Evolutionary conservation across 2,888 invertebrate genomes (phyloP).

Genomic region (Phragmatobia fuliginosa): DNA sequence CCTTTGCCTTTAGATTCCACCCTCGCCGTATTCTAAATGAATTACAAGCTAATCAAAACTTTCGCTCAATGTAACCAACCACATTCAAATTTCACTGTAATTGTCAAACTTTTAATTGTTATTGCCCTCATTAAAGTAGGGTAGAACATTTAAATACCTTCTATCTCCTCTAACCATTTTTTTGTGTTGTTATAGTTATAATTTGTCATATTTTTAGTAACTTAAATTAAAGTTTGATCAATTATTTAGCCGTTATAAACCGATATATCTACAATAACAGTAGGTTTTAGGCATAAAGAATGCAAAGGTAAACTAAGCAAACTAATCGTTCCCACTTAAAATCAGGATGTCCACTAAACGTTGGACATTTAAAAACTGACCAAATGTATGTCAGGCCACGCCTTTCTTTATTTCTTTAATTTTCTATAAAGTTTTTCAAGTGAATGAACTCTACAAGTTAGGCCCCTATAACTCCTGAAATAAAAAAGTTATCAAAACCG

Average conservation of each 20-base stretch:
- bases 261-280: too few species aligned
- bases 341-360: too few species aligned
- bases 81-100: slow-evolving; percentile 43
- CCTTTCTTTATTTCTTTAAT: too few species aligned
- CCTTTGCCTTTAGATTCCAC: slow-evolving; percentile 20
- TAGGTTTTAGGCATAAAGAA: too few species aligned
- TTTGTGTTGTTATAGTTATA: background rate
- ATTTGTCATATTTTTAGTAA: background rate
- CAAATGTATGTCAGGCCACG: too few species aligned
- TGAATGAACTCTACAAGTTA: too few species aligned
- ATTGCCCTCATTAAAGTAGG: slow-evolving; percentile 39
- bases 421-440: too few species aligned
- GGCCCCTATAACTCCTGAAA: too few species aligned
- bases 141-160: slow-evolving; percentile 25
- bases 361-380: too few species aligned
- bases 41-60: slow-evolving; percentile 53
- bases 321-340: too few species aligned
- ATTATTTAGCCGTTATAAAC: background rate
- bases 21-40: slow-evolving; percentile 40
- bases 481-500: too few species aligned
- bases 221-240: background rate
- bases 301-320: too few species aligned
- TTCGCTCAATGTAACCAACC: slow-evolving; percentile 40
- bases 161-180: slow-evolving; percentile 7
- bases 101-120: slow-evolving; percentile 49